phyloP scores from a whole-genome alignment of 2,113 vertebrate genomes.

The Puntigrus tetrazona region DNA sequence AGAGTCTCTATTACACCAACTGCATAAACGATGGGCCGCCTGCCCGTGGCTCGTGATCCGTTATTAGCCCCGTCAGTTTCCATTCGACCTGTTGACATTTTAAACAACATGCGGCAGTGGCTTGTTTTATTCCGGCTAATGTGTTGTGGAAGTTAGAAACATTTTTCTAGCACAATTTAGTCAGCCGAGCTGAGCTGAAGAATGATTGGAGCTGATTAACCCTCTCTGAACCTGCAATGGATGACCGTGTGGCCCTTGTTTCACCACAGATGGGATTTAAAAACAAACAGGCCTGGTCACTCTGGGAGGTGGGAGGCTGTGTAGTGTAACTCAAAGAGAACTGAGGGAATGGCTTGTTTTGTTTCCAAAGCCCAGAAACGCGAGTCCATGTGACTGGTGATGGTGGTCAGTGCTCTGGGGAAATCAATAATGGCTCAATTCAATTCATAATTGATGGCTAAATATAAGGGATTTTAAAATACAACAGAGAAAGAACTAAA shows the following conservation, averaged over 20 bases:
- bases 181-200: background rate
- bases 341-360: constrained; percentile 41
- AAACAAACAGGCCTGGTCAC: constrained; percentile 55
- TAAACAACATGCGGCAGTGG: background rate
- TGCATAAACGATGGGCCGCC: constrained; percentile 5
- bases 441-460: constrained; percentile 15
- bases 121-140: constrained; percentile 40
- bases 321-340: constrained; percentile 45
- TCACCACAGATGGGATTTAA: constrained; percentile 57
- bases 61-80: constrained; percentile 45
- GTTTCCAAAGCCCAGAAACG: constrained; percentile 48
- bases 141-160: constrained; percentile 1
- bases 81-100: constrained; percentile 50
- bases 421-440: constrained; percentile 48
- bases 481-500: background rate
- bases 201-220: constrained; percentile 20
- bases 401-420: constrained; percentile 20
- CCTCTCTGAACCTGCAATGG: background rate
- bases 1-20: constrained; percentile 50
- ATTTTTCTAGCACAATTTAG: background rate
- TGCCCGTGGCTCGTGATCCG: constrained; percentile 1
- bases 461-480: background rate
- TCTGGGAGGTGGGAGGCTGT: constrained; percentile 35
- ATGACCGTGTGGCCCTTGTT: constrained; percentile 52
- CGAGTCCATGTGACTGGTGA: constrained; percentile 24